Conservation (phyloP, 2,888 invertebrate species). For the Leptinotarsa tumamoca region DNA sequence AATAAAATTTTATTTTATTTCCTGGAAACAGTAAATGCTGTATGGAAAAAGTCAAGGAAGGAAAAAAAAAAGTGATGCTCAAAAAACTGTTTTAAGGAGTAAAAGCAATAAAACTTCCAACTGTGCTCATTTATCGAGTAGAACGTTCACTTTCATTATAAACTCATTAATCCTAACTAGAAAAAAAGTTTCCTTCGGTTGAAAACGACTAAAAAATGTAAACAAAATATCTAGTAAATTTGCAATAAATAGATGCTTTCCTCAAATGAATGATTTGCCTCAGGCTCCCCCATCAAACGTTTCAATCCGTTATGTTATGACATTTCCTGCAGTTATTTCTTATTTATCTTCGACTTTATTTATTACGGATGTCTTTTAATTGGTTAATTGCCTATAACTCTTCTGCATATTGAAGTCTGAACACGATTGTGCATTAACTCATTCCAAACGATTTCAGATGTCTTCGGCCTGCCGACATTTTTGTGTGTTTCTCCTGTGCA, state of each 20-base stretch:
- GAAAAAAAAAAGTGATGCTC: no score
- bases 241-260: neutral
- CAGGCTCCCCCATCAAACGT: slow-evolving; percentile 10
- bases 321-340: slow-evolving; percentile 27
- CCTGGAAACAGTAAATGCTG: no score
- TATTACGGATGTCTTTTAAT: slow-evolving; percentile 24
- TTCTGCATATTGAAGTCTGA: slow-evolving; percentile 19
- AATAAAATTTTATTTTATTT: no score
- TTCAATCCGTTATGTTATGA: slow-evolving; percentile 22
- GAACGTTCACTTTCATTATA: no score
- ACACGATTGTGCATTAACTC: slow-evolving; percentile 23
- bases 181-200: no score
- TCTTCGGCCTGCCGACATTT: neutral
- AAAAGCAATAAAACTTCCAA: no score
- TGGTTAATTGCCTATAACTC: slow-evolving; percentile 27
- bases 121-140: no score
- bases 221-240: neutral
- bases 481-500: neutral
- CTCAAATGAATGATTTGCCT: neutral
- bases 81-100: no score
- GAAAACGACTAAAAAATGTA: no score
- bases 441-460: slow-evolving; percentile 7
- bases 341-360: slow-evolving; percentile 25
- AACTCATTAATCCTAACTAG: no score
- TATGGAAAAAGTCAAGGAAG: no score